Evolutionary conservation across 2,113 vertebrate genomes (phyloP), one percentile per base, ranked within the genome.

Genomic region (Labeo rohita): DNA sequence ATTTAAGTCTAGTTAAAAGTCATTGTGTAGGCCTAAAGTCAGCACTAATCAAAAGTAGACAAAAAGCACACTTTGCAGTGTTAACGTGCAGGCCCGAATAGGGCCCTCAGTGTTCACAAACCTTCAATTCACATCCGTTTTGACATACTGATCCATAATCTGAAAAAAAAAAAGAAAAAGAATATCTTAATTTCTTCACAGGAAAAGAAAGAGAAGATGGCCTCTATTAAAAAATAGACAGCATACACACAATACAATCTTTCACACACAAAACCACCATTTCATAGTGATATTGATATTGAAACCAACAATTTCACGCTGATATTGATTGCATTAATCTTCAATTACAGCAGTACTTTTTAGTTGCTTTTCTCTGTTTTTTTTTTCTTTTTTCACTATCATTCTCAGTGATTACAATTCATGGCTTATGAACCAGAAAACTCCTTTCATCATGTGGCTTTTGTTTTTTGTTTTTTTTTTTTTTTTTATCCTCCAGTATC

Each of bases 91-190:
- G 87, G 87, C 89, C 89, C 89, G 13, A 59, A 43, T 56, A 85
- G 89, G 89, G 89, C 89, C 89, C 82, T 88, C 87, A 85, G 85
- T 54, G 78, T 52, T 87, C 87, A 87, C 81, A 84, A 85, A 84
- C 74, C 80, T 88, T 83, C 89, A 88, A 88, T 87, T 90, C 89
- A 90, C 89, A 90, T 90, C 89, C 89, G 87, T 72, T 90, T 87
- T 85, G 87, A 75, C 83, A 87, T 81, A 85, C 34, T 87, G 85
- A 87, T 85, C 89, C 87, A 61, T 75, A 82, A 90, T 88, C 89
- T 90, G 87, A 79, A 90, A 88, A 79, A 90, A 88, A 85, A 68
- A 88, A 79, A 54, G 43, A 45, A 90, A 90, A 90, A 66, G 74
- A 83, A 34, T n/a, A 63, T 87, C 79, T 90, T 85, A 90, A 88